Evolutionary conservation across 1,140 invertebrate species (phyloP).

Genomic region (Zaprionus ornatus): DNA sequence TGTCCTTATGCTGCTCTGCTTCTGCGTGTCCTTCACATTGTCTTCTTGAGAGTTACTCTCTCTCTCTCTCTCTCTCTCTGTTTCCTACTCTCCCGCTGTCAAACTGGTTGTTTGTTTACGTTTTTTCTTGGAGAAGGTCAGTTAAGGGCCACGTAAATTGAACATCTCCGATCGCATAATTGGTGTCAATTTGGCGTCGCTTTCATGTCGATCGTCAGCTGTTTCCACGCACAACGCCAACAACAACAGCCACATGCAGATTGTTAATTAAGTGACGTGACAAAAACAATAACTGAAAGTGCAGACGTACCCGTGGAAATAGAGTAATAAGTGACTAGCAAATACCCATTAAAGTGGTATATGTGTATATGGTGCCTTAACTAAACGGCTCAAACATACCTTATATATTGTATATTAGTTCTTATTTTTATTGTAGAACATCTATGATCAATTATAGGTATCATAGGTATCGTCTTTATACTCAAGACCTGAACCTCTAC

Average conservation of each 20-base stretch:
- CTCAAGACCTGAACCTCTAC: background rate
- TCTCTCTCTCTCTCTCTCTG: background rate
- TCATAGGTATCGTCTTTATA: no score
- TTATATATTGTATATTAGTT: no score
- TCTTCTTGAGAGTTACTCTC: background rate
- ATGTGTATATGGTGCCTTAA: background rate
- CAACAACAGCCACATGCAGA: slow-evolving; percentile 16
- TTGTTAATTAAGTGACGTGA: slow-evolving; percentile 34
- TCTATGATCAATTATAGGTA: background rate
- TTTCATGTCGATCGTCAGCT: slow-evolving; percentile 15
- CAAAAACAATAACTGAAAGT: slow-evolving; percentile 19
- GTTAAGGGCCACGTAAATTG: slow-evolving; percentile 57
- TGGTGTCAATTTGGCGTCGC: slow-evolving; percentile 61
- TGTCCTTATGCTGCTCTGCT: background rate
- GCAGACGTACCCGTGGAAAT: slow-evolving; percentile 10
- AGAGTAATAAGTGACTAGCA: background rate
- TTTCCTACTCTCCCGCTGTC: background rate
- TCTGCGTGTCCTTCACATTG: slow-evolving; percentile 24
- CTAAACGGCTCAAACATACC: background rate
- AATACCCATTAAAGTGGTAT: slow-evolving; percentile 9
- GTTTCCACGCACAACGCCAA: slow-evolving; percentile 4
- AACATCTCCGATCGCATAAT: slow-evolving; percentile 56
- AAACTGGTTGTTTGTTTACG: slow-evolving; percentile 32
- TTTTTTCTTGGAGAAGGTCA: slow-evolving; percentile 58
- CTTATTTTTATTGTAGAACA: background rate